Evolutionary conservation across 2,113 vertebrate genomes (phyloP), one percentile per base, ranked within the genome.

Genomic region (Pogonocichla stellata): DNA sequence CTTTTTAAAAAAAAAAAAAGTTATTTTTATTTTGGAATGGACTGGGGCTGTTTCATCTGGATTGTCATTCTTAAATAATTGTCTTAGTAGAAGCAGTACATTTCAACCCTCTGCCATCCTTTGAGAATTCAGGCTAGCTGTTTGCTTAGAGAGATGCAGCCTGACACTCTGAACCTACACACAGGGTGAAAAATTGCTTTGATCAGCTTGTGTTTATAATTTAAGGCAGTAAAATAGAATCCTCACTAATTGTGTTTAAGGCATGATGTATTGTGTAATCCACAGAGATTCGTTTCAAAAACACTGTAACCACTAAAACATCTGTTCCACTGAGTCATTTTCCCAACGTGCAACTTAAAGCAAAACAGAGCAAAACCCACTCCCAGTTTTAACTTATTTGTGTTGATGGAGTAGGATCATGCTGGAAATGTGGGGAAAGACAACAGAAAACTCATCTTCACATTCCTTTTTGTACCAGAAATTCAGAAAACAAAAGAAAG

Each of bases 261-360:
- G n/a, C 71, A 67, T 90, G 82, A 86, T 92, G 45, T 65, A 64
- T 88, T 87, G 79, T 90, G n/a, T 83, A 92, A 92, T 88, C 90
- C 73, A 77, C 54, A 91, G 83, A 90, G 89, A 42, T 71, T 86
- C 0, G 5, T 94, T 97, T 93, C 60, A 91, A 79, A 94, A 94
- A 53, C 54, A 79, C 33, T 65, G 60, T 73, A 78, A 86, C 83
- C 64, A 83, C 79, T 66, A 93, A 94, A 96, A 8, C 87, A 93
- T 86, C 85, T 93, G 81, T 82, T 95, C 90, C 70, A 87, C 84
- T 93, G 88, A 95, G 73, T 92, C 93, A 93, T 82, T 95, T 96
- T 93, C 65, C 89, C 72, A 90, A 80, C 0, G 8, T 83, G 60
- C 79, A 90, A 43, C 56, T 48, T 83, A 74, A 75, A 91, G 69